Conservation (phyloP, 2,888 invertebrate species). For the Oxycera nigricornis region DNA sequence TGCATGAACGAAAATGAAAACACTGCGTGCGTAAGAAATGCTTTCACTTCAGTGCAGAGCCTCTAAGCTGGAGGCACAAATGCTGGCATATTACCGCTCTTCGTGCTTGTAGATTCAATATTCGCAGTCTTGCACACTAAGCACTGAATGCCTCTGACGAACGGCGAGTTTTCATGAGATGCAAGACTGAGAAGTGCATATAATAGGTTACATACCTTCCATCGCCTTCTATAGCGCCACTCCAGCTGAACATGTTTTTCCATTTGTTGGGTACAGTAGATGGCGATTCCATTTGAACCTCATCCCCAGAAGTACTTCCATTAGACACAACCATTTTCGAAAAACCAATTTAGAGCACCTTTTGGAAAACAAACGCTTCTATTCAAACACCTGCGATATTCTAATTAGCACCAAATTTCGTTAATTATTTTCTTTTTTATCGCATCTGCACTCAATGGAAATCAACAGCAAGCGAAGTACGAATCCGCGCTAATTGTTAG, state of each 20-base stretch:
- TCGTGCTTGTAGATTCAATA: background rate
- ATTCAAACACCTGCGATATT: background rate
- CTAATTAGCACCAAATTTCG: background rate
- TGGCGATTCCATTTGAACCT: background rate
- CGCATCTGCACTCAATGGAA: background rate
- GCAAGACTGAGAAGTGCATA: background rate
- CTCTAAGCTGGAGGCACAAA: background rate
- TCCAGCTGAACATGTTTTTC: conserved; percentile 33
- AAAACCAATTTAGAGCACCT: background rate
- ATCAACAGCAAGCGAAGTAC: background rate
- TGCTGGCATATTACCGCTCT: background rate
- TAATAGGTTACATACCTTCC: conserved; percentile 18
- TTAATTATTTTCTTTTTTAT: background rate
- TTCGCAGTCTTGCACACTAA: conserved; percentile 7
- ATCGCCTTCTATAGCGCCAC: conserved; percentile 2
- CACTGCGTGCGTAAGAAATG: background rate
- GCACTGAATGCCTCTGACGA: background rate
- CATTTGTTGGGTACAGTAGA: conserved; percentile 13
- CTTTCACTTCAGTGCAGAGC: conserved; percentile 13
- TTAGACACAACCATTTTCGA: conserved; percentile 7
- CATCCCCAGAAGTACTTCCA: background rate
- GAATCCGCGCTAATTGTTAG: background rate
- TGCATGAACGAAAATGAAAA: conserved; percentile 16
- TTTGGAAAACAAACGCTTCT: background rate
- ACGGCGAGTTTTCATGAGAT: background rate